phyloP scores from a whole-genome alignment of 2,113 vertebrate species.

The Nannospalax galili region DNA sequence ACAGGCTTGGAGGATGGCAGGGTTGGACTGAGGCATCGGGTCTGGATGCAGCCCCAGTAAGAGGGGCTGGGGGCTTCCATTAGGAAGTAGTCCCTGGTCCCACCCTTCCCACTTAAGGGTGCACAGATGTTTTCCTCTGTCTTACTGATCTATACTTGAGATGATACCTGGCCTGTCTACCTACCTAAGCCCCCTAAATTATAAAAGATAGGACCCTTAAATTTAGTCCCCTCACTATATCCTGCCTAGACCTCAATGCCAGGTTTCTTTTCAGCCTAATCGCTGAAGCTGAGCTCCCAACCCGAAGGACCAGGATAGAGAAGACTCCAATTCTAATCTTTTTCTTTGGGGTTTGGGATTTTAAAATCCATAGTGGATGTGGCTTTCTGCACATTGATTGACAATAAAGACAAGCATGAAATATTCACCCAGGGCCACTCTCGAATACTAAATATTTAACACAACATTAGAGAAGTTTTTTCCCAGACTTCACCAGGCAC shows the following conservation, averaged over 20 bases:
- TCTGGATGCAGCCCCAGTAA: background rate
- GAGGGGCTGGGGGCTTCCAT: background rate
- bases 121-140: background rate
- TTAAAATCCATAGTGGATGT: constrained; percentile 76
- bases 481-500: constrained; percentile 84
- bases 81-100: background rate
- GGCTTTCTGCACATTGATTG: constrained; percentile 86
- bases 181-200: background rate
- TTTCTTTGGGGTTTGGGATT: constrained; percentile 72
- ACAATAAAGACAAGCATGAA: constrained; percentile 88
- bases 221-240: background rate
- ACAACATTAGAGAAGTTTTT: constrained; percentile 84
- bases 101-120: background rate
- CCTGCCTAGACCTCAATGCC: background rate
- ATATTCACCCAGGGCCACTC: constrained; percentile 87
- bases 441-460: constrained; percentile 89
- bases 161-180: background rate
- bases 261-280: background rate
- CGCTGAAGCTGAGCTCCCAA: constrained; percentile 26
- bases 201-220: background rate
- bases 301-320: background rate
- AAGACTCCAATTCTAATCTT: constrained; percentile 79
- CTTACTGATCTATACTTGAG: background rate
- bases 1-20: background rate
- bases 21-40: background rate